Base-by-base conservation (phyloP, 2,888 invertebrate species). In the Ypsolopha sequella region DNA sequence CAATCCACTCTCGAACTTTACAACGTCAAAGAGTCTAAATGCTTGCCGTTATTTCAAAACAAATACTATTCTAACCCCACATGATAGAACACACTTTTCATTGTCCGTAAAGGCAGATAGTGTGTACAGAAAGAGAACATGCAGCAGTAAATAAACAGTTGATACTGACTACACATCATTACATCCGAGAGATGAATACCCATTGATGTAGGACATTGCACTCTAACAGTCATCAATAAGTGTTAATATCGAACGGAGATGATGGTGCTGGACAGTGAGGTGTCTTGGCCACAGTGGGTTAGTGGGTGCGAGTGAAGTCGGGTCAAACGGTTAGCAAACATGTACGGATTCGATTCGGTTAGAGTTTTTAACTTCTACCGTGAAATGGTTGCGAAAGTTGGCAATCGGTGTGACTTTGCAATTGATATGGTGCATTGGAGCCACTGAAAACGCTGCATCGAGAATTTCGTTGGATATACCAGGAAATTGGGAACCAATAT, bases 161-260 rank as follows among this genome's bases (percentile, higher is more conserved):
- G 80, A 82, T 80, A 81, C 75, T 69, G 70, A 76, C 80, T 77
- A 78, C 76, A 80, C 80, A 79, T 80, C 75, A 80, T 80, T 80
- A 78, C 77, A 80, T 77, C 75, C 73, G 77, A 74, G 71, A 76
- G 73, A 75, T 79, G 73, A 75, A 74, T 67, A 68, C 63, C 59
- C 59, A 63, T 70, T 74, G 69, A 68, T 55, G 64, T 59, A 62
- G 67, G 73, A 79, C 68, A 79, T 69, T 75, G 68, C 64, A 73
- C 79, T 74, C 63, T 81, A 68, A 36, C 6, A 0, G 35, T 56
- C 51, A 51, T 34, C 34, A 63, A 70, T 78, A 81, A 64, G 67
- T 65, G 62, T 66, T 56, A 76, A 60, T 74, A 61, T 80, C 56
- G 65, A 58, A 11, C 14, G 14, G 36, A 13, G 36, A 64, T 58